phyloP scores from a whole-genome alignment of 2,797 vertebrate species.

The Enteromius mattozi region DNA sequence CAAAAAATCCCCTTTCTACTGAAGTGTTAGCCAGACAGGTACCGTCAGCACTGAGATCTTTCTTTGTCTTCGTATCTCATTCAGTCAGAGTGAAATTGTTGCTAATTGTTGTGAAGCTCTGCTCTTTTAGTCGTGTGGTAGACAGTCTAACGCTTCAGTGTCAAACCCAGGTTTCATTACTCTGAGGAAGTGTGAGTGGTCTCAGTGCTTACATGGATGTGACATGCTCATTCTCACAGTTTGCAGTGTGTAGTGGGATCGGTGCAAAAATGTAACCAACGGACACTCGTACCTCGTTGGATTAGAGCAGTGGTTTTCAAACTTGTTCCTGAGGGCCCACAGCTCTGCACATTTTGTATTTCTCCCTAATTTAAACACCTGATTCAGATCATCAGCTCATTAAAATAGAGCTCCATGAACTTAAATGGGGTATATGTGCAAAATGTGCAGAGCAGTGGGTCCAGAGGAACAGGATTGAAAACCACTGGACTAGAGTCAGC shows the following conservation, averaged over 20 bases:
- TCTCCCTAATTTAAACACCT: too few species aligned
- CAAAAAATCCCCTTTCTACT: conserved; percentile 23
- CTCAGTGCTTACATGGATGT: conserved; percentile 24
- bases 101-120: background rate
- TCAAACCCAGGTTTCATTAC: conserved; percentile 40
- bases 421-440: too few species aligned
- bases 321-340: too few species aligned
- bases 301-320: conserved; percentile 57
- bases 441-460: too few species aligned
- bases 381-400: too few species aligned
- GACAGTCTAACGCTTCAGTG: background rate
- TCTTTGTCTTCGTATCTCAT: background rate
- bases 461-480: too few species aligned
- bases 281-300: conserved; percentile 65
- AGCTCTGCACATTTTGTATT: too few species aligned
- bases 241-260: conserved; percentile 62
- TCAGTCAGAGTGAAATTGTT: conserved; percentile 23
- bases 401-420: too few species aligned
- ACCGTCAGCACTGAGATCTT: background rate
- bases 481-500: conserved; percentile 71
- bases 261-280: conserved; percentile 69
- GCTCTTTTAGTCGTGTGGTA: background rate
- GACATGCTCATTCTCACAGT: conserved; percentile 38
- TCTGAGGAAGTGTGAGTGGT: conserved; percentile 62
- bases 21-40: background rate